Evolutionary conservation across 2,113 vertebrate species (phyloP), one percentile per base, ranked within the genome.

Genomic region (Machaerirhynchus nigripectus): DNA sequence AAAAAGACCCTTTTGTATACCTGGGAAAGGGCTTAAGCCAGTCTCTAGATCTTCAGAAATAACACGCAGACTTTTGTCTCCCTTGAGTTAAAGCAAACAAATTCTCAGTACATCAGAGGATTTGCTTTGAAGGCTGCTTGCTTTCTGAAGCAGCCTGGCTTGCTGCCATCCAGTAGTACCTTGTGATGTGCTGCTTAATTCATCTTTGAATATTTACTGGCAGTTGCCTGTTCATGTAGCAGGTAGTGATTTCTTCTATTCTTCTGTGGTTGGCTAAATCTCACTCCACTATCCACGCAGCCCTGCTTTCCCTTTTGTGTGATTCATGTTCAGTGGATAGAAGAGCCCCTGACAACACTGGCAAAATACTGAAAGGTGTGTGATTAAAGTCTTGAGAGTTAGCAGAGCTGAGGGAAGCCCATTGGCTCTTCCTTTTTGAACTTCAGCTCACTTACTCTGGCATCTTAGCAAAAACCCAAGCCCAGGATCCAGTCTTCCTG

Each of bases 261-360:
- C 50, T 75, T 47, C 57, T 44, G 30, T 27, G 37, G 65, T 88
- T 42, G 35, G 27, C 50, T 90, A 2, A 77, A n/a, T 73, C 61
- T 55, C 76, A 21, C 33, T 55, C 15, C 1, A 6, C 22, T 64
- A 0, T n/a, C 70, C 9, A 4, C 0, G 0, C 2, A 3, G n/a
- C 64, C 47, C 71, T 14, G 28, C 46, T 87, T 70, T 37, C 31
- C 56, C 11, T 67, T 65, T 37, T 61, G 3, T 47, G 31, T 28
- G 39, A 47, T 76, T 50, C 27, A 23, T 77, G 74, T 69, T 77
- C n/a, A 64, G 18, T 10, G 33, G 60, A 9, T 24, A 59, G 23
- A 39, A 61, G 23, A 69, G 31, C 18, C 30, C 23, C 42, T 73
- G 30, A 27, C 23, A 74, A 44, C 24, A 39, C 46, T 33, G 40